Percentiles rank a stretch among this genome's conserved stretches.
phyloP scores from a whole-genome alignment of 2,797 vertebrate species.

The Podarcis siculus region DNA sequence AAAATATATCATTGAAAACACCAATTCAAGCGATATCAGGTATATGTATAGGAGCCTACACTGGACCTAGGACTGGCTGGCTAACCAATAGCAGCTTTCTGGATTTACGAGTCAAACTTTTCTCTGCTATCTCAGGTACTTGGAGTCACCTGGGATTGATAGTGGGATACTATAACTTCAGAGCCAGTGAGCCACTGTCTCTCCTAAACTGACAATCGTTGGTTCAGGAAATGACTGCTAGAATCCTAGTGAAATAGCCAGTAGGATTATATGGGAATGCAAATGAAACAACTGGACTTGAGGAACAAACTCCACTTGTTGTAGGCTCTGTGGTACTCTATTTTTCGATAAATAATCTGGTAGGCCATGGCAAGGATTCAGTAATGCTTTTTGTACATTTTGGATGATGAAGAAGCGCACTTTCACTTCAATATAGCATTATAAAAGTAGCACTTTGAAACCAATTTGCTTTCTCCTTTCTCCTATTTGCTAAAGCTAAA shows the following conservation, averaged over 20 bases:
- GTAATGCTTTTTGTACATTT: conserved; percentile 7
- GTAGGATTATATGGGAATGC: neutral
- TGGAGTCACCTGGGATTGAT: neutral
- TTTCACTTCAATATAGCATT: conserved; percentile 7
- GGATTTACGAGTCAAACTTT: neutral
- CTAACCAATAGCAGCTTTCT: neutral
- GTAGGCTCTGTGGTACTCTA: neutral
- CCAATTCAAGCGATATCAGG: neutral
- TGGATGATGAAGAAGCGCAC: conserved; percentile 32
- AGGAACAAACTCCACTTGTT: neutral
- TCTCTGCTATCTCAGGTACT: neutral
- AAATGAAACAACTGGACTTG: too few relatives aligned
- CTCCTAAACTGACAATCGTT: too few relatives aligned
- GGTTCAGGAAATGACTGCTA: neutral
- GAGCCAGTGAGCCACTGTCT: neutral
- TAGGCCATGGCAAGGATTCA: conserved; percentile 38
- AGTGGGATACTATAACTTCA: neutral
- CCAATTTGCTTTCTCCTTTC: conserved; percentile 40
- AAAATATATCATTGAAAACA: too few relatives aligned
- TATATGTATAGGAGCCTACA: neutral
- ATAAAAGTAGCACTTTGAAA: conserved; percentile 39
- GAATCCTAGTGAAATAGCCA: neutral
- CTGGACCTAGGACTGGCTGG: neutral
- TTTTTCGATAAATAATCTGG: neutral
- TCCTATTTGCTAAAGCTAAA: conserved; percentile 47